Percentiles rank a stretch among this genome's conserved stretches.
Evolutionary conservation across 2,113 vertebrate genomes (phyloP).

Genomic region (Eonycteris spelaea): DNA sequence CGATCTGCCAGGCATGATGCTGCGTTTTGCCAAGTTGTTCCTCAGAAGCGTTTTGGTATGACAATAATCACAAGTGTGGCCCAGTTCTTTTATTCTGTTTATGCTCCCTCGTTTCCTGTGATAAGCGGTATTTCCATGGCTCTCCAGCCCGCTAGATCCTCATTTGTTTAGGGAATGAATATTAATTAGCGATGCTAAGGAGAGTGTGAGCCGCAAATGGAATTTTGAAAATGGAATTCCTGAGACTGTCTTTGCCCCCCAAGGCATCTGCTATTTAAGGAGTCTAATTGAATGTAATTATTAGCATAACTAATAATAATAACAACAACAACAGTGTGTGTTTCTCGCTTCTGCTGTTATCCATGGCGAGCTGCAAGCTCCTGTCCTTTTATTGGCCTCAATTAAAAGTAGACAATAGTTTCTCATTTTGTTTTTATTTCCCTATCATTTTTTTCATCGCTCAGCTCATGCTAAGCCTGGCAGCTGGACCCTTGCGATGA

Average conservation of each 20-base stretch:
- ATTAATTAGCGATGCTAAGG: slow-evolving; percentile 47
- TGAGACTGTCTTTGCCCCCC: not conserved
- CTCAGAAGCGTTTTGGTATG: slow-evolving; percentile 51
- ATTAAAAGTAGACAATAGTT: slow-evolving; percentile 18
- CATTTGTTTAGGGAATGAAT: slow-evolving; percentile 57
- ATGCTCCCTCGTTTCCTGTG: slow-evolving; percentile 38
- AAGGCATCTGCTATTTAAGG: slow-evolving; percentile 18
- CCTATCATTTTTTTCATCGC: not conserved
- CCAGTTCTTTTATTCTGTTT: not conserved
- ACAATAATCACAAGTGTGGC: not conserved
- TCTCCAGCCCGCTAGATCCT: not conserved
- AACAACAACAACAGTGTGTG: not conserved
- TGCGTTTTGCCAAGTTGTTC: slow-evolving; percentile 57
- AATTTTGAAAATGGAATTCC: slow-evolving; percentile 41
- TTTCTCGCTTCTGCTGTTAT: slow-evolving; percentile 14
- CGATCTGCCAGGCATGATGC: slow-evolving; percentile 64
- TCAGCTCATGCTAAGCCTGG: not conserved
- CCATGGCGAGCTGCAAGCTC: slow-evolving; percentile 7
- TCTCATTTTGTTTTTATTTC: slow-evolving; percentile 12
- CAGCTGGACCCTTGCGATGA: not conserved
- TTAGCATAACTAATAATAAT: slow-evolving; percentile 52
- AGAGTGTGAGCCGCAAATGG: not conserved
- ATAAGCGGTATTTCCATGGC: not conserved
- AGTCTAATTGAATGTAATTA: slow-evolving; percentile 50
- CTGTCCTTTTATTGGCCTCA: not conserved